Evolutionary conservation across 2,797 vertebrate genomes (phyloP), one percentile per base, ranked within the genome.

Genomic region (Sphaeramia orbicularis): DNA sequence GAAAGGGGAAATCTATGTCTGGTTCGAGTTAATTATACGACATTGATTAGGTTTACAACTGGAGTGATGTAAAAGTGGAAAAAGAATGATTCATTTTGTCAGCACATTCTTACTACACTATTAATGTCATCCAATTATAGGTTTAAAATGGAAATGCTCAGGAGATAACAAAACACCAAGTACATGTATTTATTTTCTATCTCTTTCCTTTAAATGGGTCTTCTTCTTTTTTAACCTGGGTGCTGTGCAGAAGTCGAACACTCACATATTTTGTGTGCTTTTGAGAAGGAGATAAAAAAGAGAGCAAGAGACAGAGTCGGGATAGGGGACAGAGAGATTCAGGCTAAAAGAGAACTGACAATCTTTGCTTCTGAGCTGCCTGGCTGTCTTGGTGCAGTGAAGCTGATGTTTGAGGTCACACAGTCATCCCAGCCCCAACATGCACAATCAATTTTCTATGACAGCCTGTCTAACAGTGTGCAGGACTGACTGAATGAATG

Each of bases 331-430:
- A 54, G 14, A 45, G 43, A 57, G 16, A 47, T 9, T 7, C 30
- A 8, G 24, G 30, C 35, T 10, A 2, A 55, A 57, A 44, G 35
- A 32, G 32, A 58, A 68, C 27, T 49, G 65, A 49, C 63, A 55
- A 19, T 45, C 47, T 47, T 19, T 56, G 68, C 19, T 59, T 64
- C 58, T 65, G 62, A 74, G 67, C 61, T 72, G 44, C 47, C 50
- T 48, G 42, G 8, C 70, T 67, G 53, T 63, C 56, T 78, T 87
- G 83, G 73, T 74, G 75, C 87, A 86, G 67, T 81, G 58, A 24
- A 76, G 76, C 61, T 72, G 76, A 71, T 70, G 73, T 35, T 85
- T 68, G 73, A 86, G 86, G 85, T 89, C 84, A 89, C 57, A 89
- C 55, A 71, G 74, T 66, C 68, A 74, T 70, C 45, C 16, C 43